Percentiles rank a stretch among this genome's conserved stretches.
These are phyloP conservation scores for Nothobranchius furzeri DNA, from an alignment of 2,113 vertebrate genomes.

Conservation along the genomic window DNA sequence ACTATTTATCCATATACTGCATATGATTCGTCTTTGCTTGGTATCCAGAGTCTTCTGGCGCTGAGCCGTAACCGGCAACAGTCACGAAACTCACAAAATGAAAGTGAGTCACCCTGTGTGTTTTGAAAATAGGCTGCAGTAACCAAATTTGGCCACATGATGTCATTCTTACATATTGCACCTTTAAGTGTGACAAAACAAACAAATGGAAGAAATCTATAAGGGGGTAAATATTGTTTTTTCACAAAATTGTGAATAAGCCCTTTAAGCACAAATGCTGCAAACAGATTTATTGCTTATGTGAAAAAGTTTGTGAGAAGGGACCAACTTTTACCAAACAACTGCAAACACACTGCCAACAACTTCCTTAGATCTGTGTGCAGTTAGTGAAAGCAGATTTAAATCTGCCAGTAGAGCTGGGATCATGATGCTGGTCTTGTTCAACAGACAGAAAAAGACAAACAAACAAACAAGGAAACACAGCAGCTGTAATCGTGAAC, in stretches of 20 bases:
- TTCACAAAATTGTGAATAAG: neutral
- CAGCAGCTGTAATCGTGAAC: conserved; percentile 29
- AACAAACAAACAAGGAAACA: neutral
- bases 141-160: too few relatives aligned
- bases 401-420: conserved; percentile 44
- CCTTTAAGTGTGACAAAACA: too few relatives aligned
- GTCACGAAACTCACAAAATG: too few relatives aligned
- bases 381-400: conserved; percentile 38
- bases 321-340: conserved; percentile 73
- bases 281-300: conserved; percentile 40
- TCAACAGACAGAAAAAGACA: conserved; percentile 9
- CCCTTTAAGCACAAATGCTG: neutral
- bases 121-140: too few relatives aligned
- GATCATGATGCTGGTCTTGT: conserved; percentile 34
- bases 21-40: too few relatives aligned
- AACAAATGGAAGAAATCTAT: too few relatives aligned
- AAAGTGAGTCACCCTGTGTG: too few relatives aligned
- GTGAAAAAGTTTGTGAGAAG: conserved; percentile 50
- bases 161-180: too few relatives aligned
- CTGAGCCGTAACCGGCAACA: too few relatives aligned
- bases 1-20: too few relatives aligned
- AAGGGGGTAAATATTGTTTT: too few relatives aligned
- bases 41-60: too few relatives aligned
- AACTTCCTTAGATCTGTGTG: conserved; percentile 41
- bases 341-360: conserved; percentile 75